phyloP scores from a whole-genome alignment of 1,140 invertebrate species.

The Aphelinus certus region DNA sequence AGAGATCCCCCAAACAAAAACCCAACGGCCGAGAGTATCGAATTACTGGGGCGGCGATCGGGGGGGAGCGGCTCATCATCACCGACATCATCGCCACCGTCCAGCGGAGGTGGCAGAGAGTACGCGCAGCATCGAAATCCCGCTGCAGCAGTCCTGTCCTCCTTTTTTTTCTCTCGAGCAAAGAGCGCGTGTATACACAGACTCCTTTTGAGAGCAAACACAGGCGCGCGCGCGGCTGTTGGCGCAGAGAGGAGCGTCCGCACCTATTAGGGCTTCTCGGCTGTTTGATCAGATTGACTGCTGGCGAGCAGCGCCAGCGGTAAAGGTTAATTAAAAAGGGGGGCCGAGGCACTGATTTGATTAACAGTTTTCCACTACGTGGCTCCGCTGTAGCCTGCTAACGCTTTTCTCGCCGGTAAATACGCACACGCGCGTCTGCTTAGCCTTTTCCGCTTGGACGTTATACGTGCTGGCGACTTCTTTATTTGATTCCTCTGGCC shows the following conservation, averaged over 20 bases:
- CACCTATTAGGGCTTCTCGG: slow-evolving; percentile 41
- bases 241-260: slow-evolving; percentile 7
- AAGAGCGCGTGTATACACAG: slow-evolving; percentile 1
- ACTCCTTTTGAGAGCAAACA: slow-evolving; percentile 8
- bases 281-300: slow-evolving; percentile 55
- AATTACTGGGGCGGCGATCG: not conserved
- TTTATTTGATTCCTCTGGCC: slow-evolving; percentile 1
- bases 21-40: not conserved
- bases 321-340: slow-evolving; percentile 52
- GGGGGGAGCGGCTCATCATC: not conserved
- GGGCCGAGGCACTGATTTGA: slow-evolving; percentile 47
- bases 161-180: slow-evolving; percentile 1
- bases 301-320: slow-evolving; percentile 18
- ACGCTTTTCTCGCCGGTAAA: no score
- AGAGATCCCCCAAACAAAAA: not conserved
- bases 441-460: no score
- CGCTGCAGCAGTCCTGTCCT: not conserved
- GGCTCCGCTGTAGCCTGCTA: not conserved
- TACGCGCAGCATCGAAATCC: not conserved
- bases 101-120: no score
- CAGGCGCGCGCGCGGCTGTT: not conserved
- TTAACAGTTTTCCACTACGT: slow-evolving; percentile 39
- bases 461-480: not conserved
- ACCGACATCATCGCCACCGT: not conserved
- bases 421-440: no score